Conservation (phyloP, 2,888 invertebrate genomes). For the Sylvicola fuscatus region DNA sequence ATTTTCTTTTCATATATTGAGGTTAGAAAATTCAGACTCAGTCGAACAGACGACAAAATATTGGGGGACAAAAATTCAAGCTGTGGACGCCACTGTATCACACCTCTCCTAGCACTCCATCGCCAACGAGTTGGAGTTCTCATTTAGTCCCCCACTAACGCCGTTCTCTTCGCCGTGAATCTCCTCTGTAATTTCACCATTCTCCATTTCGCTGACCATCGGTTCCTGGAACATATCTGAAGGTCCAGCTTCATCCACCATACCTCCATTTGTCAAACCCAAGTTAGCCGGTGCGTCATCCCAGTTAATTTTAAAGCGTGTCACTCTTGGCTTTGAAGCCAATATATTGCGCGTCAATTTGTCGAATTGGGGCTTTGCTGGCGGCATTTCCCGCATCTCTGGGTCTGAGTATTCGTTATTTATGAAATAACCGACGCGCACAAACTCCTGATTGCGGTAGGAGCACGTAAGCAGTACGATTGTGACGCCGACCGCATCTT, state of each 20-base stretch:
- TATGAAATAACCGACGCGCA: constrained; percentile 95
- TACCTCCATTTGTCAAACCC: constrained; percentile 3
- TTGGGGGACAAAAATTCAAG: neutral
- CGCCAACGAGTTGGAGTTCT: constrained; percentile 25
- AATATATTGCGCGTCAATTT: constrained; percentile 48
- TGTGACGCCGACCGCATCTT: constrained; percentile 95
- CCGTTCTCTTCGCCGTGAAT: constrained; percentile 19
- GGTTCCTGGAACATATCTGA: constrained; percentile 8
- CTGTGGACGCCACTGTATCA: too few relatives aligned
- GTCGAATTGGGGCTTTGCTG: constrained; percentile 78
- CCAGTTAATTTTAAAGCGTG: constrained; percentile 95
- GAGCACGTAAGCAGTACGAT: constrained; percentile 91
- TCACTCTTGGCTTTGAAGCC: constrained; percentile 83
- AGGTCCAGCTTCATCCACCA: constrained; percentile 2
- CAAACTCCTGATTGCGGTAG: constrained; percentile 84
- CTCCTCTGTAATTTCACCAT: constrained; percentile 3
- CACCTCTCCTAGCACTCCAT: constrained; percentile 26
- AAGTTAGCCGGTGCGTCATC: constrained; percentile 43
- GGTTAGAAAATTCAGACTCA: neutral
- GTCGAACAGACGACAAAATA: neutral
- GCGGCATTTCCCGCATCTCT: constrained; percentile 86
- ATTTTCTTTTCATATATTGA: too few relatives aligned
- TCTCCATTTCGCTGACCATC: constrained; percentile 3
- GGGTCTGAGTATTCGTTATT: constrained; percentile 92
- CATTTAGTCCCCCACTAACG: constrained; percentile 19